Conservation (phyloP, 2,113 vertebrate species). For the Balaenoptera acutorostrata region DNA sequence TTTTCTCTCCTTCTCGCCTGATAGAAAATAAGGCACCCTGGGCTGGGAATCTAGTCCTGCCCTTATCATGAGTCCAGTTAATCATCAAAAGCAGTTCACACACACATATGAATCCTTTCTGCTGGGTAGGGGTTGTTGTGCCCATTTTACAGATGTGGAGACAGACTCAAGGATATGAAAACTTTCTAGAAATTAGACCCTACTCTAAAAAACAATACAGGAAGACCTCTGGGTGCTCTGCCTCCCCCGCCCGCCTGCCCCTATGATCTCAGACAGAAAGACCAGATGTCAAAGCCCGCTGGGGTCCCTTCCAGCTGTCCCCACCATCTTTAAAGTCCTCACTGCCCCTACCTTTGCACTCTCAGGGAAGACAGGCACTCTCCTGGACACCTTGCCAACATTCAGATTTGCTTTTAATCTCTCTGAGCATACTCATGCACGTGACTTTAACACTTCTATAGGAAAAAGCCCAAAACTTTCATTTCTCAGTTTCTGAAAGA, state of each 20-base stretch:
- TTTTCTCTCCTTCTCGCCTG: slow-evolving; percentile 15
- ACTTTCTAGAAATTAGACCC: not conserved
- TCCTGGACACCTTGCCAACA: not conserved
- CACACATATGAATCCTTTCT: not conserved
- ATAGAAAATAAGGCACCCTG: not conserved
- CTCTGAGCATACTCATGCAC: not conserved
- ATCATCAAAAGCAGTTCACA: not conserved
- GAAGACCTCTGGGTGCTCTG: not conserved
- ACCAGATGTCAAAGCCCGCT: not conserved
- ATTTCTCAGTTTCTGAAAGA: slow-evolving; percentile 54
- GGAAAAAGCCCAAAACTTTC: slow-evolving; percentile 24
- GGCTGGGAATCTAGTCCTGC: not conserved
- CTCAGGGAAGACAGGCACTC: not conserved
- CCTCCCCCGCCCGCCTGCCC: not conserved
- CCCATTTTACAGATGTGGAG: slow-evolving; percentile 22
- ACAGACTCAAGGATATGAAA: slow-evolving; percentile 32
- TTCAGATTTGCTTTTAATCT: not conserved
- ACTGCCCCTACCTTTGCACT: not conserved
- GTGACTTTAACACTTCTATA: not conserved
- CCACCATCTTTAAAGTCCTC: not conserved
- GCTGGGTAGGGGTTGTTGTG: not conserved
- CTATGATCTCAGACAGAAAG: not conserved
- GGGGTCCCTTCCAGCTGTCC: not conserved
- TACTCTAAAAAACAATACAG: not conserved
- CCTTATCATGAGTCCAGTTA: not conserved